Evolutionary conservation across 2,888 invertebrate species (phyloP).

Genomic region (Linnaemya tessellans): DNA sequence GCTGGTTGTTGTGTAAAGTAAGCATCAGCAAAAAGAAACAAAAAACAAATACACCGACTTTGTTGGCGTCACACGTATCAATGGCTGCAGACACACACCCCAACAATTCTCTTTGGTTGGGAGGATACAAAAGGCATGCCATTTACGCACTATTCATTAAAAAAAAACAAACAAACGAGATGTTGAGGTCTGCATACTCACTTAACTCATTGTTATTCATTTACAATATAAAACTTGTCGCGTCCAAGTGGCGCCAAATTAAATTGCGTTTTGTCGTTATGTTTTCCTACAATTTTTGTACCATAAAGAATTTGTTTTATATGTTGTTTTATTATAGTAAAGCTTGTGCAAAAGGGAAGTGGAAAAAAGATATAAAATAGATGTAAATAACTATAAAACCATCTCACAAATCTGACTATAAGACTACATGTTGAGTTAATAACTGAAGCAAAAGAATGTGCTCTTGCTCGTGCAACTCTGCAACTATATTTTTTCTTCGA

Average conservation of each 20-base stretch:
- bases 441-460: slow-evolving; percentile 48
- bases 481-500: neutral
- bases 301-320: slow-evolving; percentile 44
- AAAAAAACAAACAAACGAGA: neutral
- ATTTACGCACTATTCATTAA: slow-evolving; percentile 42
- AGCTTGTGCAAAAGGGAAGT: neutral
- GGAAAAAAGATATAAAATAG: neutral
- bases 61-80: slow-evolving; percentile 64
- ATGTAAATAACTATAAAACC: slow-evolving; percentile 21
- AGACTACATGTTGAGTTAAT: slow-evolving; percentile 67
- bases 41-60: slow-evolving; percentile 5
- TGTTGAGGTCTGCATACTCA: slow-evolving; percentile 7
- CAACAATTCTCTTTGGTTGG: slow-evolving; percentile 26
- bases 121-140: neutral
- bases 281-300: slow-evolving; percentile 14
- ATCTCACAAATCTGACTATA: slow-evolving; percentile 47
- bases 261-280: slow-evolving; percentile 56
- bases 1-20: slow-evolving; percentile 31
- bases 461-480: slow-evolving; percentile 12
- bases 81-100: slow-evolving; percentile 44
- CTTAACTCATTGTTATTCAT: slow-evolving; percentile 61
- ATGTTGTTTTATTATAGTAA: slow-evolving; percentile 29
- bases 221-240: slow-evolving; percentile 66
- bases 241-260: slow-evolving; percentile 70
- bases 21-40: slow-evolving; percentile 9